These are phyloP conservation scores for Leiothrix lutea DNA, from an alignment of 2,113 vertebrate genomes.

Conservation along the genomic window DNA sequence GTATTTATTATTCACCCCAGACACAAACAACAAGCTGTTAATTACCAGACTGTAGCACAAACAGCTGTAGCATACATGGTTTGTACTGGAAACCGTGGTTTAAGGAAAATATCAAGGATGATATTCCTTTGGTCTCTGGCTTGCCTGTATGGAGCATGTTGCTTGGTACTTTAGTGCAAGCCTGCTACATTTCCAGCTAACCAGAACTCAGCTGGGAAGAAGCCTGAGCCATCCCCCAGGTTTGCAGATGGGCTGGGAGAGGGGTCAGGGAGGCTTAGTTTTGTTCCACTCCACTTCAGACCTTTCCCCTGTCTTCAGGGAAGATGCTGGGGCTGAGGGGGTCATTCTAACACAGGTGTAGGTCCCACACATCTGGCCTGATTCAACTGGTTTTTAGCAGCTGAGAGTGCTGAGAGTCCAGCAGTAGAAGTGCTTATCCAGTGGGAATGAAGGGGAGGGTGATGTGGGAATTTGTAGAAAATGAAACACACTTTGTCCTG, in stretches of 20 bases:
- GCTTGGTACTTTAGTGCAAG: neutral
- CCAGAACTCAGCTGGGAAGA: neutral
- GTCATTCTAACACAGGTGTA: neutral
- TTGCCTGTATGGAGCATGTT: neutral
- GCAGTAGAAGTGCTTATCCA: neutral
- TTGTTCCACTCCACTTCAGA: neutral
- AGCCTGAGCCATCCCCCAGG: neutral
- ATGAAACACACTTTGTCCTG: neutral
- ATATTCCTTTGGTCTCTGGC: neutral
- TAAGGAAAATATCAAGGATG: neutral
- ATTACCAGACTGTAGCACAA: neutral
- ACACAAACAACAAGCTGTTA: neutral
- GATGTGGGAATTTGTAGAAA: neutral
- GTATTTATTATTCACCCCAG: neutral
- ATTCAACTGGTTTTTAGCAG: neutral
- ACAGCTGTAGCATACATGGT: neutral
- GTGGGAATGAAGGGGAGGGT: neutral
- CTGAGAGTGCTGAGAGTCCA: neutral
- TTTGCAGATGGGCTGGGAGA: neutral
- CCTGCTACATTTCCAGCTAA: neutral
- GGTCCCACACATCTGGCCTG: neutral
- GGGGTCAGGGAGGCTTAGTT: neutral
- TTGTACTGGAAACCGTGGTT: neutral
- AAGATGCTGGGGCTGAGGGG: neutral
- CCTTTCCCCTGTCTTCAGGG: neutral